A percentile compares a stretch with the other conserved stretches of the same genome.
phyloP scores from a whole-genome alignment of 2,888 invertebrate genomes.

The Eupithecia vulgata region DNA sequence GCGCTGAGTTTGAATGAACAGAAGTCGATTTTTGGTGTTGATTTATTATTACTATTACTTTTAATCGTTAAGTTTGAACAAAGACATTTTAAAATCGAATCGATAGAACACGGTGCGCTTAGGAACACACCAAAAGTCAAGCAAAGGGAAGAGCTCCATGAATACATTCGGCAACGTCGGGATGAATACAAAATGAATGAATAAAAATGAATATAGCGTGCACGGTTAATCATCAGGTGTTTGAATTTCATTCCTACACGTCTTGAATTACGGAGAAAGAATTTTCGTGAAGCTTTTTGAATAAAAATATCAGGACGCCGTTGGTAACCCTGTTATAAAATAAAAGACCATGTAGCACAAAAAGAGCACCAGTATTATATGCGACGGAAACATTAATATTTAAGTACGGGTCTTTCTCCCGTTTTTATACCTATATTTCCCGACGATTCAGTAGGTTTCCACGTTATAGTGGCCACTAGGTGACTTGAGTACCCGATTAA shows the following conservation, averaged over 20 bases:
- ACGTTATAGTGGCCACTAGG: too few species aligned
- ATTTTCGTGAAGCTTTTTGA: constrained; percentile 7
- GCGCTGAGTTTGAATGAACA: too few species aligned
- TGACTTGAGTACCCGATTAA: too few species aligned
- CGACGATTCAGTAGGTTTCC: too few species aligned
- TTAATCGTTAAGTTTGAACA: background rate
- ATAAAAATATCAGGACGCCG: background rate
- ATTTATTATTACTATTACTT: too few species aligned
- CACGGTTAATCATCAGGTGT: constrained; percentile 69
- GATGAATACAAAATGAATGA: constrained; percentile 76
- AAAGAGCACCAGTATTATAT: background rate
- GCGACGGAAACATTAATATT: too few species aligned
- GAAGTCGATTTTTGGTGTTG: too few species aligned
- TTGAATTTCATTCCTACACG: constrained; percentile 63
- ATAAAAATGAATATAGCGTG: constrained; percentile 69
- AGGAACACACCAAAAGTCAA: constrained; percentile 34
- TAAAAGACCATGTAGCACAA: constrained; percentile 2
- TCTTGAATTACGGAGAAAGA: constrained; percentile 49
- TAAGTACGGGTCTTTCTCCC: too few species aligned
- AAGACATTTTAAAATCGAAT: background rate
- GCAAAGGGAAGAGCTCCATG: constrained; percentile 64
- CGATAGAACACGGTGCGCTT: constrained; percentile 7
- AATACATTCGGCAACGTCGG: constrained; percentile 71
- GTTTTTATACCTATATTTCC: too few species aligned
- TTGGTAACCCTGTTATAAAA: constrained; percentile 5